Conservation (phyloP, 2,888 invertebrate species). For the Ernsta delagoae region DNA sequence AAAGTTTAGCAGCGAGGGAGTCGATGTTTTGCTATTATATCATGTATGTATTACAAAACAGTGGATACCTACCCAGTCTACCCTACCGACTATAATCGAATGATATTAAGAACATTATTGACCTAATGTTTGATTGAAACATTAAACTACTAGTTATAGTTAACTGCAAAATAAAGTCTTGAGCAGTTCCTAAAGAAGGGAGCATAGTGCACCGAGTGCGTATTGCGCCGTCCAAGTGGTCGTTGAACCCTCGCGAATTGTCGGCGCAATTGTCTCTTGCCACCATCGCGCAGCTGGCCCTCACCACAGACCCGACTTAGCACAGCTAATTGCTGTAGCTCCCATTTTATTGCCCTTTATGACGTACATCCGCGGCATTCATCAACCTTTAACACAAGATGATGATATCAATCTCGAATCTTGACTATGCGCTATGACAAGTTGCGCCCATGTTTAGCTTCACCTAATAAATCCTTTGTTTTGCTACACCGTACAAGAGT, state of each 20-base stretch:
- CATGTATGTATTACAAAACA: not conserved
- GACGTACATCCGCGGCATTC: conserved; percentile 40
- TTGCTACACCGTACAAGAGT: conserved; percentile 45
- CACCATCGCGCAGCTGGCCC: conserved; percentile 64
- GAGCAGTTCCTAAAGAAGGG: conserved; percentile 25
- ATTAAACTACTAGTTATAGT: no score
- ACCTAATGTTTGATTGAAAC: no score
- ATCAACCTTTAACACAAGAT: conserved; percentile 12
- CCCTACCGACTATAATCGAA: no score
- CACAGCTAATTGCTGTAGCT: conserved; percentile 65
- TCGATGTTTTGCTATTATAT: conserved; percentile 16
- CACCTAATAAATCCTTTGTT: conserved; percentile 39
- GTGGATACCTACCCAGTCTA: no score
- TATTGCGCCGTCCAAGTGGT: conserved; percentile 51
- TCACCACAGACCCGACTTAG: conserved; percentile 56
- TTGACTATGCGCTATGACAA: conserved; percentile 13
- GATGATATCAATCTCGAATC: not conserved
- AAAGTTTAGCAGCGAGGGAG: conserved; percentile 27
- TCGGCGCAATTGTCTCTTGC: conserved; percentile 67
- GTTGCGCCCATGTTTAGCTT: conserved; percentile 15
- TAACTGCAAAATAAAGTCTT: conserved; percentile 5
- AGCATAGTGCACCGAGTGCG: conserved; percentile 31
- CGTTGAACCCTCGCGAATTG: conserved; percentile 73
- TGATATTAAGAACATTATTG: no score
- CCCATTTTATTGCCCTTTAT: conserved; percentile 64